Evolutionary conservation across 2,797 vertebrate genomes (phyloP), one percentile per base, ranked within the genome.

Genomic region (Leptatherina wallacei): DNA sequence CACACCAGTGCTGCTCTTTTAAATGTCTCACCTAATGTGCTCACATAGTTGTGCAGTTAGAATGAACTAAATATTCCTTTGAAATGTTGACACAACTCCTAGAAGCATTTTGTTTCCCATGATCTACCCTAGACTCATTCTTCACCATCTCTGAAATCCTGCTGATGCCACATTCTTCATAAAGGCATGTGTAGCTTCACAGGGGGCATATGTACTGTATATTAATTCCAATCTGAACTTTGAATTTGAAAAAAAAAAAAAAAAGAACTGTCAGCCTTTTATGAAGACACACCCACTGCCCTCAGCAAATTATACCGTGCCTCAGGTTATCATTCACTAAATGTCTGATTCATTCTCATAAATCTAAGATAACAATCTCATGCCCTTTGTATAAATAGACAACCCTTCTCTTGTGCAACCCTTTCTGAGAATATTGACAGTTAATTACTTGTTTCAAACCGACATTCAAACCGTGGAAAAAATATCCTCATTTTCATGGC

Each of bases 201-300:
- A 44, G 24, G 38, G 32, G 20, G n/a, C 29, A 75, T 52, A 72
- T 73, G 61, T 42, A 71, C 69, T 73, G 64, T 52, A 52, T 55
- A 27, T 29, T 30, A 56, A 60, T 49, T 61, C 61, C 20, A 78
- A 78, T 60, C 85, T 75, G 59, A 69, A 40, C 70, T 47, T 77
- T 69, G 13, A 35, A 35, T 8, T 35, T 27, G 24, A 2, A 32
- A 32, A 32, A 32, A 32, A 32, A 32, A 32, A 32, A 79, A 88
- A 88, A 92, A 57, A 88, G 83, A 83, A 87, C 81, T 87, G 79
- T 51, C 62, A 33, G 64, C 54, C 44, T 44, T 78, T 91, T 83
- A 82, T 85, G 69, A 69, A 27, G 79, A 84, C 70, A 75, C 91
- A 75, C 90, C 92, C 84, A 87, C 30, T 52, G 22, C 56, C 82